Conservation (phyloP, 2,888 invertebrate species). For the Laspeyria flexula region DNA sequence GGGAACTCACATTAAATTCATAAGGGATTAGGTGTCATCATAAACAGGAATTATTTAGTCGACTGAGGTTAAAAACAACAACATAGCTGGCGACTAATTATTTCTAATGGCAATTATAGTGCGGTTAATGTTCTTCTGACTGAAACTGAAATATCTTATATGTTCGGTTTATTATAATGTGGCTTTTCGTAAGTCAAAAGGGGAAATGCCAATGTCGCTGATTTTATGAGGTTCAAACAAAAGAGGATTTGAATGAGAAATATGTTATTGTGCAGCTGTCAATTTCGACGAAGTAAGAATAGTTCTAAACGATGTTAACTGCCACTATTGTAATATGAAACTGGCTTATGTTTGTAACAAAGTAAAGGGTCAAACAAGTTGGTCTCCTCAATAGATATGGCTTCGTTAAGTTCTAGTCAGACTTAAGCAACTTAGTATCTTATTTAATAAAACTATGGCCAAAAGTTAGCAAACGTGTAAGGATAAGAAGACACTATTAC, state of each 20-base stretch:
- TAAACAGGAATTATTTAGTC: constrained; percentile 85
- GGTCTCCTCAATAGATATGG: too few relatives aligned
- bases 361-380: not conserved
- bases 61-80: constrained; percentile 83
- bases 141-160: constrained; percentile 49
- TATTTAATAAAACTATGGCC: too few relatives aligned
- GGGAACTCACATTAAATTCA: constrained; percentile 81
- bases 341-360: too few relatives aligned
- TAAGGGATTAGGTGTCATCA: constrained; percentile 85
- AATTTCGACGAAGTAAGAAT: constrained; percentile 7
- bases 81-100: constrained; percentile 62
- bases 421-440: too few relatives aligned
- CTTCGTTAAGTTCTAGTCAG: too few relatives aligned
- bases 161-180: constrained; percentile 41
- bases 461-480: too few relatives aligned
- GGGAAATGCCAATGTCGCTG: constrained; percentile 29
- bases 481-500: too few relatives aligned
- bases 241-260: constrained; percentile 19
- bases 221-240: constrained; percentile 31
- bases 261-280: constrained; percentile 10
- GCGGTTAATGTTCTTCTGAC: constrained; percentile 47
- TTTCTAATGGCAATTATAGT: constrained; percentile 63
- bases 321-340: not conserved
- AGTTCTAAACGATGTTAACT: not conserved
- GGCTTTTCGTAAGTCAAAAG: constrained; percentile 40